A percentile compares a stretch with the other conserved stretches of the same genome.
phyloP scores from a whole-genome alignment of 2,888 invertebrate species.

The Hydroisotoma schaefferi region DNA sequence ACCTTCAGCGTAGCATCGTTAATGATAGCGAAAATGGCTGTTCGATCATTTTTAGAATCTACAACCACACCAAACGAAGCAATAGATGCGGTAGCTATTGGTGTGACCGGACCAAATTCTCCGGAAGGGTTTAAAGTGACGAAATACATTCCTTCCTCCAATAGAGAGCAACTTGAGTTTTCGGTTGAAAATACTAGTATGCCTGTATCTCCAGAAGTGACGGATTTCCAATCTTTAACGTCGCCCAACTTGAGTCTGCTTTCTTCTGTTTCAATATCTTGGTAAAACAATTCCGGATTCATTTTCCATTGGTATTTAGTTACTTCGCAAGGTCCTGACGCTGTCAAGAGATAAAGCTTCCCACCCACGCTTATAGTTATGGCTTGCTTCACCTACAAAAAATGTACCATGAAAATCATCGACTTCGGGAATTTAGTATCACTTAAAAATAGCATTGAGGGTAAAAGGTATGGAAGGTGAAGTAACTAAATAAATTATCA shows the following conservation, averaged over 20 bases:
- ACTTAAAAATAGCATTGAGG: no score
- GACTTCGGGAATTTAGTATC: neutral
- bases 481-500: neutral
- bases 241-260: slow-evolving; percentile 13
- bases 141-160: slow-evolving; percentile 6
- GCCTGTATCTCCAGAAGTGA: neutral
- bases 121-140: slow-evolving; percentile 8
- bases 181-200: slow-evolving; percentile 20
- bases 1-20: neutral
- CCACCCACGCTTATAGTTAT: slow-evolving; percentile 13
- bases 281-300: slow-evolving; percentile 21
- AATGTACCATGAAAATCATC: no score
- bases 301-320: slow-evolving; percentile 20
- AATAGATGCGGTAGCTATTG: neutral
- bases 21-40: neutral
- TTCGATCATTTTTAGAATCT: neutral
- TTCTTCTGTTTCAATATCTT: slow-evolving; percentile 10
- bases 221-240: slow-evolving; percentile 21
- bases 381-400: slow-evolving; percentile 19
- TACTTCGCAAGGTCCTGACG: slow-evolving; percentile 20
- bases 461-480: neutral
- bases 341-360: slow-evolving; percentile 15
- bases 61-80: slow-evolving; percentile 14
- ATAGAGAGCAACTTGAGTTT: slow-evolving; percentile 15
- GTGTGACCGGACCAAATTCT: neutral